phyloP scores from a whole-genome alignment of 2,888 invertebrate species.

The Pasiphila rectangulata region DNA sequence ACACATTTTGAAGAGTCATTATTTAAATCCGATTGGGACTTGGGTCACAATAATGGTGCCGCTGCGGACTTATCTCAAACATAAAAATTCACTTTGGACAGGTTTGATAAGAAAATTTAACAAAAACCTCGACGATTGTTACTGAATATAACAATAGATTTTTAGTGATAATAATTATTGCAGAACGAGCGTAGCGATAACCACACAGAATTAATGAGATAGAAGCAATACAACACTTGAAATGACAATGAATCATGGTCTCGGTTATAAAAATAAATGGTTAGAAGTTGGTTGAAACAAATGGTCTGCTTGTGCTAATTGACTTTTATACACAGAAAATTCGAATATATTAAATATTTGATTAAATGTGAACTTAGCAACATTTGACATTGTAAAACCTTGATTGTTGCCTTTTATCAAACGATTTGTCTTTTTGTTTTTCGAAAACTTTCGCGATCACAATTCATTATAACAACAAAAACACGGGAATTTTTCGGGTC shows the following conservation, averaged over 20 bases:
- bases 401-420: neutral
- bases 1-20: constrained; percentile 12
- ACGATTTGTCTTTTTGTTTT: too few relatives aligned
- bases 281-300: constrained; percentile 20
- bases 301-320: constrained; percentile 16
- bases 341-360: constrained; percentile 5
- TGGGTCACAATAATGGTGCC: neutral
- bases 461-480: too few relatives aligned
- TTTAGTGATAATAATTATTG: constrained; percentile 43
- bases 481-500: too few relatives aligned
- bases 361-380: constrained; percentile 13
- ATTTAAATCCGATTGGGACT: constrained; percentile 9
- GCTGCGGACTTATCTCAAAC: constrained; percentile 2
- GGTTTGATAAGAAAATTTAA: neutral
- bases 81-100: neutral
- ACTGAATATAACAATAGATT: constrained; percentile 16
- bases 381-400: neutral
- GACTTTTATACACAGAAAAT: constrained; percentile 16
- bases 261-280: constrained; percentile 38
- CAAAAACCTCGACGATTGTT: neutral
- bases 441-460: too few relatives aligned
- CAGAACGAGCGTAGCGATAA: constrained; percentile 39
- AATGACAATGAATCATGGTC: constrained; percentile 59
- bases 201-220: constrained; percentile 40
- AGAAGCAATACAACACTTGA: constrained; percentile 53